Percentiles rank a stretch among this genome's conserved stretches.
Evolutionary conservation across 2,797 vertebrate genomes (phyloP).

Genomic region (Sciurus carolinensis): DNA sequence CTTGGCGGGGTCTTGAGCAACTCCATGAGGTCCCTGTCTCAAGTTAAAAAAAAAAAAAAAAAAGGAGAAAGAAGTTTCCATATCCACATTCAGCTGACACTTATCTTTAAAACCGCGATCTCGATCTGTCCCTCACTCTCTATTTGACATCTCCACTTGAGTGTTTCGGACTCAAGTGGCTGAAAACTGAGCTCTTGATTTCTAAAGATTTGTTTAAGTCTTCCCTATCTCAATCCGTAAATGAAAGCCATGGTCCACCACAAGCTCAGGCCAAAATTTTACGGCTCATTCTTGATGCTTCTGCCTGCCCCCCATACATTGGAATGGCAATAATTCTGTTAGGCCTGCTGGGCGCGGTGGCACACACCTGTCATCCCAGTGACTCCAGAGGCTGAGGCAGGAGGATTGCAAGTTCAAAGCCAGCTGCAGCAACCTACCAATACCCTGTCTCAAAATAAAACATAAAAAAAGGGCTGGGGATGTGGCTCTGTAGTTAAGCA

Average conservation of each 20-base stretch:
- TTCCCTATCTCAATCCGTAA: background rate
- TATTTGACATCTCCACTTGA: background rate
- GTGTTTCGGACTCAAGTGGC: background rate
- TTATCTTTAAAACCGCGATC: background rate
- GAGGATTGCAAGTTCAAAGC: background rate
- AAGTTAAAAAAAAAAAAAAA: no score
- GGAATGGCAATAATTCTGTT: background rate
- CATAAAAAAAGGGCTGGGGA: no score
- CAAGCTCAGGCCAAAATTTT: background rate
- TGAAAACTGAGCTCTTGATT: slow-evolving; percentile 1
- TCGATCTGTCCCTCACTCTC: background rate
- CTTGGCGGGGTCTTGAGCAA: no score
- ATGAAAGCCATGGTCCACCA: background rate
- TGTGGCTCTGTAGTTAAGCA: no score
- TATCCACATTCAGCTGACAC: background rate
- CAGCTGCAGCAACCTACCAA: background rate
- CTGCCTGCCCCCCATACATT: background rate
- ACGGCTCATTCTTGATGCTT: background rate
- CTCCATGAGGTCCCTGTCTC: no score
- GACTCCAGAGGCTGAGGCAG: background rate
- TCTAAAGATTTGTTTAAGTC: background rate
- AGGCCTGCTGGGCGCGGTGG: background rate
- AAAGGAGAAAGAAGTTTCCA: no score
- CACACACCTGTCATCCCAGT: no score
- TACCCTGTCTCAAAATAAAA: background rate